These are phyloP conservation scores for Pseudomugil gertrudae DNA, from an alignment of 2,797 vertebrate genomes.

Conservation along the genomic window DNA sequence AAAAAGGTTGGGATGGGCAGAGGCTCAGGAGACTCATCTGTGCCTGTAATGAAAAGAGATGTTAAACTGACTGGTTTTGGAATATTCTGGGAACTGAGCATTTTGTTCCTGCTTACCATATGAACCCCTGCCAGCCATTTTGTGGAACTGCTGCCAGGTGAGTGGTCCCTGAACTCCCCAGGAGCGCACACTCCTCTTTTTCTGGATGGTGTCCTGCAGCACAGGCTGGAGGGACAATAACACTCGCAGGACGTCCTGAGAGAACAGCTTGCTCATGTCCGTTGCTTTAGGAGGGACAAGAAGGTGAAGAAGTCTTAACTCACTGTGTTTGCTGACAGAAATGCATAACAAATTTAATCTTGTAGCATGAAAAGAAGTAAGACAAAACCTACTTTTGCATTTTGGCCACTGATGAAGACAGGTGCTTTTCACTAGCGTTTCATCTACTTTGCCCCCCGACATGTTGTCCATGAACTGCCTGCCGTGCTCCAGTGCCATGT, in stretches of 20 bases:
- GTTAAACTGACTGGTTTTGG: not conserved
- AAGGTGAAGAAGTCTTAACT: not conserved
- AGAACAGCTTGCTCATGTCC: conserved; percentile 95
- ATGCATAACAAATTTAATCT: not conserved
- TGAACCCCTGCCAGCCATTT: conserved; percentile 98
- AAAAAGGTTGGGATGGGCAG: conserved; percentile 98
- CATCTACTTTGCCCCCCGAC: conserved; percentile 98
- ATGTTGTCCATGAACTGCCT: conserved; percentile 99
- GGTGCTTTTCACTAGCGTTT: conserved; percentile 95
- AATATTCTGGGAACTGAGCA: not conserved
- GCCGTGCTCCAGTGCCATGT: conserved; percentile 96
- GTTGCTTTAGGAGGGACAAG: conserved; percentile 69
- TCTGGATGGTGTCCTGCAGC: conserved; percentile 98
- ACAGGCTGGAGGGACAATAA: conserved; percentile 96
- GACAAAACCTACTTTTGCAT: conserved; percentile 83
- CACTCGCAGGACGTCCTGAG: conserved; percentile 97
- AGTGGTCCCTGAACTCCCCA: conserved; percentile 98
- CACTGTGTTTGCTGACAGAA: not conserved
- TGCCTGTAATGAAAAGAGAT: conserved; percentile 81
- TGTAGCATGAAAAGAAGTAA: not conserved
- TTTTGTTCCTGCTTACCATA: conserved; percentile 84
- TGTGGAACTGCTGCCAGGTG: conserved; percentile 99
- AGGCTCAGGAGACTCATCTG: conserved; percentile 99
- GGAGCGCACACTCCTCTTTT: conserved; percentile 94
- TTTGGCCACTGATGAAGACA: conserved; percentile 98